A percentile compares a stretch with the other conserved stretches of the same genome.
Conservation (phyloP, 1,140 invertebrate genomes). For the Diachasmimorpha longicaudata region DNA sequence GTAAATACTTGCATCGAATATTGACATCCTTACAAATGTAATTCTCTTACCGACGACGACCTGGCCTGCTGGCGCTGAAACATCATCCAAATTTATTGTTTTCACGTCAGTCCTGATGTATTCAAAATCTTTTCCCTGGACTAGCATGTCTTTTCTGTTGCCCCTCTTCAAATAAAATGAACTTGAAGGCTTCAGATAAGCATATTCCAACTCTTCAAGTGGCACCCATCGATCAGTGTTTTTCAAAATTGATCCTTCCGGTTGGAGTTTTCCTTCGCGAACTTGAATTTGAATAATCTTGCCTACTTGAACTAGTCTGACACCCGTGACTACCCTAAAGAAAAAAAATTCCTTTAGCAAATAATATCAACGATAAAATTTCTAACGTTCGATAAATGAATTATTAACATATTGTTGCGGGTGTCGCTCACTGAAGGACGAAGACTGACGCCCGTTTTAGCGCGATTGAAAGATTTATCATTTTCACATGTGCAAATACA, state of each 20-base stretch:
- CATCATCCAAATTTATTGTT: neutral
- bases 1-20: neutral
- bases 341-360: neutral
- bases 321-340: constrained; percentile 5
- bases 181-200: neutral
- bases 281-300: neutral
- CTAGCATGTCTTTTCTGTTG: neutral
- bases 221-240: neutral
- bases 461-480: neutral
- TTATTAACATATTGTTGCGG: neutral
- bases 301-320: neutral
- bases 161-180: neutral
- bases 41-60: neutral
- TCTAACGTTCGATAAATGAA: neutral
- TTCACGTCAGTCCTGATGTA: neutral
- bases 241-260: neutral
- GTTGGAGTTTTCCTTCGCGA: neutral
- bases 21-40: too few species aligned
- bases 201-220: neutral
- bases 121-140: neutral
- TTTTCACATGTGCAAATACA: constrained; percentile 1
- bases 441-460: neutral
- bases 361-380: neutral
- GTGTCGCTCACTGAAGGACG: neutral
- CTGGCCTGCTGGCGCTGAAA: neutral